Conservation (phyloP, 2,888 invertebrate genomes). For the Xestia xanthographa region DNA sequence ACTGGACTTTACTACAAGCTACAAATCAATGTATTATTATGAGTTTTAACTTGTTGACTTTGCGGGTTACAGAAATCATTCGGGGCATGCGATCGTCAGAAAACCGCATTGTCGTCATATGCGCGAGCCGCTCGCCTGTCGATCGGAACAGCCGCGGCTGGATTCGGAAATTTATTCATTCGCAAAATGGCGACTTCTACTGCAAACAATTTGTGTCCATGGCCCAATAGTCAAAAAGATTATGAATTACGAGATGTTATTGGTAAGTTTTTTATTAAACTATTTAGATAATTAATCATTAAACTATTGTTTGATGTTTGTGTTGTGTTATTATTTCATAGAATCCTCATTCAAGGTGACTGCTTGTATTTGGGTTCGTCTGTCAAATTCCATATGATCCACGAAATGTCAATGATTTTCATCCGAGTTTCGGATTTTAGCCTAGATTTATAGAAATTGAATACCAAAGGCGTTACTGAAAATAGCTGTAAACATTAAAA, state of each 20-base stretch:
- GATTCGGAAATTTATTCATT: constrained; percentile 80
- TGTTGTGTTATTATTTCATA: constrained; percentile 28
- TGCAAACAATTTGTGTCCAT: constrained; percentile 88
- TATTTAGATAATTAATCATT: not conserved
- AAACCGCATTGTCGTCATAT: constrained; percentile 80
- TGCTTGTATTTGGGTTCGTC: constrained; percentile 17
- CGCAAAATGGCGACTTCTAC: constrained; percentile 84
- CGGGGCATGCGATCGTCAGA: constrained; percentile 77
- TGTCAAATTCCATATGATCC: constrained; percentile 59
- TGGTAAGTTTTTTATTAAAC: constrained; percentile 90
- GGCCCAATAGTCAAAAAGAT: constrained; percentile 97
- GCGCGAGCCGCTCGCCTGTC: constrained; percentile 83
- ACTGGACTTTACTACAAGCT: not conserved
- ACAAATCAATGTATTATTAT: not conserved
- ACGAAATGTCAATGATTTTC: constrained; percentile 48
- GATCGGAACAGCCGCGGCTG: constrained; percentile 75
- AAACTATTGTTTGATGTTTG: not conserved
- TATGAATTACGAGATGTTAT: constrained; percentile 98
- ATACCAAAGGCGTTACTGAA: not conserved
- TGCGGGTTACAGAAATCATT: constrained; percentile 75
- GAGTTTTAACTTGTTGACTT: constrained; percentile 10
- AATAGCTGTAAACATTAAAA: not conserved
- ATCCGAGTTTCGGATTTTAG: not conserved
- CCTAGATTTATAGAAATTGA: not conserved
- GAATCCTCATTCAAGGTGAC: constrained; percentile 20